Evolutionary conservation across 2,113 vertebrate genomes (phyloP).

Genomic region (Pteruthius melanotis): DNA sequence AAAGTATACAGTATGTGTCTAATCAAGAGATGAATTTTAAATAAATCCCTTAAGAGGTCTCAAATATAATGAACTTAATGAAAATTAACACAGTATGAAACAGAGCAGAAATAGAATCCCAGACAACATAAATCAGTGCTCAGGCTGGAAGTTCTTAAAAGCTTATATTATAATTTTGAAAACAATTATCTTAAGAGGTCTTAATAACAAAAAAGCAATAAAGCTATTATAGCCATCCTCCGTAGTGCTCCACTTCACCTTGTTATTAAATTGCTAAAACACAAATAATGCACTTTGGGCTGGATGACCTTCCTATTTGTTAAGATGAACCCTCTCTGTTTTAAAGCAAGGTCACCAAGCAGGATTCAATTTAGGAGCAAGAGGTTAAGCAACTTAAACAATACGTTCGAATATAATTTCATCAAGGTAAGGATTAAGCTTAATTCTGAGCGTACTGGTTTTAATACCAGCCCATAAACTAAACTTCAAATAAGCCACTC

Average conservation of each 20-base stretch:
- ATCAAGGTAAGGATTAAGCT: conserved; percentile 54
- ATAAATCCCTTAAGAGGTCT: conserved; percentile 80
- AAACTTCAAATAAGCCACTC: neutral
- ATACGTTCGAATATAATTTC: conserved; percentile 43
- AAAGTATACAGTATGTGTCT: conserved; percentile 65
- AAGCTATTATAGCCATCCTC: conserved; percentile 59
- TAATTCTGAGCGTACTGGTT: conserved; percentile 2
- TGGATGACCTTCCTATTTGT: conserved; percentile 71
- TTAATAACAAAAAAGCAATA: conserved; percentile 71
- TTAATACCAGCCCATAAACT: neutral
- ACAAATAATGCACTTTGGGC: conserved; percentile 48
- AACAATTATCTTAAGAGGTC: conserved; percentile 77
- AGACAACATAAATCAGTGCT: conserved; percentile 61
- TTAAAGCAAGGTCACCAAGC: conserved; percentile 64
- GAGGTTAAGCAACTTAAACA: conserved; percentile 63
- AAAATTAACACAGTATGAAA: conserved; percentile 78
- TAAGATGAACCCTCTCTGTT: conserved; percentile 61
- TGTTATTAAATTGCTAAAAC: conserved; percentile 74
- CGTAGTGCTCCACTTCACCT: conserved; percentile 64
- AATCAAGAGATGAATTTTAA: conserved; percentile 77
- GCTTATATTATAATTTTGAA: conserved; percentile 67
- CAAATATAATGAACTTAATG: conserved; percentile 77
- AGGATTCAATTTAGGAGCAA: conserved; percentile 43
- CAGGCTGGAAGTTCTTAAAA: conserved; percentile 64
- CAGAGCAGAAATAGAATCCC: conserved; percentile 57